Percentiles rank a stretch among this genome's conserved stretches.
These are phyloP conservation scores for Teleiodes luculella DNA, from an alignment of 2,888 invertebrate genomes.

Conservation along the genomic window DNA sequence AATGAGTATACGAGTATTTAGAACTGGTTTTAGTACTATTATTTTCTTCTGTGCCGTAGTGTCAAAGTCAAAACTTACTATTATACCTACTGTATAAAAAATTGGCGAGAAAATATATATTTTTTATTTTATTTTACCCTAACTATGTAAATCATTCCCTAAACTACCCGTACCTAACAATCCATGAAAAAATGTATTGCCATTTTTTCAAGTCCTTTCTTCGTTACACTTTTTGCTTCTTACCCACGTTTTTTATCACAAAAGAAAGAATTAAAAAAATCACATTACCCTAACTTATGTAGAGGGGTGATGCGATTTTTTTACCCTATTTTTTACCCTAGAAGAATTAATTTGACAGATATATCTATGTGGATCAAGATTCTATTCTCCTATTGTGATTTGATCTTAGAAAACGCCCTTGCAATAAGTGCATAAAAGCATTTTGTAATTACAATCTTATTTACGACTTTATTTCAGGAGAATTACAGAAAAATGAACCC, in stretches of 20 bases:
- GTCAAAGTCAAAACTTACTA: too few species aligned
- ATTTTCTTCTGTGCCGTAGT: too few species aligned
- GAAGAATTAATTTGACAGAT: conserved; percentile 56
- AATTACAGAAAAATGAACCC: background rate
- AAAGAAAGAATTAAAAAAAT: conserved; percentile 43
- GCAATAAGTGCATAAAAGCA: conserved; percentile 45
- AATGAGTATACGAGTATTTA: too few species aligned
- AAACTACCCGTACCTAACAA: conserved; percentile 14
- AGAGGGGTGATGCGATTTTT: conserved; percentile 58
- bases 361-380: conserved; percentile 54
- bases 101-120: too few species aligned
- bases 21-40: too few species aligned
- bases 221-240: conserved; percentile 29
- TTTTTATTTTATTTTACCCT: too few species aligned
- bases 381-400: conserved; percentile 31
- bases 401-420: conserved; percentile 54
- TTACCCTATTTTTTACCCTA: conserved; percentile 31
- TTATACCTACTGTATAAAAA: too few species aligned
- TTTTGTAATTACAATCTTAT: conserved; percentile 23
- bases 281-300: conserved; percentile 37
- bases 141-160: conserved; percentile 37
- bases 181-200: conserved; percentile 13
- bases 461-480: background rate
- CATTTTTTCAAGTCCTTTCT: conserved; percentile 26
- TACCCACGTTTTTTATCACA: conserved; percentile 67